phyloP scores from a whole-genome alignment of 2,113 vertebrate species.

The Cnemophilus loriae region DNA sequence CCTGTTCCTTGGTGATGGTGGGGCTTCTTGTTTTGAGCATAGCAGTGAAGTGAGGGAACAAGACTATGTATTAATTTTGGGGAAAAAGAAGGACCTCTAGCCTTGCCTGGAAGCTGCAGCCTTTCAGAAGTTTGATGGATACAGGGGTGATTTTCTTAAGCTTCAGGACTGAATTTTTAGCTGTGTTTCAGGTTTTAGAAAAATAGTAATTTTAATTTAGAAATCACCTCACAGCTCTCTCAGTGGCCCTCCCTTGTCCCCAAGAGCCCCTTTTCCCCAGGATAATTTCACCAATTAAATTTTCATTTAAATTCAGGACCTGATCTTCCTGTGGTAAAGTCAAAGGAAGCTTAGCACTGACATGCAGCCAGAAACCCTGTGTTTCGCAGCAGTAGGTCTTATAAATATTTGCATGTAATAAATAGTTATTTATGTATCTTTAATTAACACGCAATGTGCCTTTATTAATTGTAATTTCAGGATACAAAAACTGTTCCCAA shows the following conservation, averaged over 20 bases:
- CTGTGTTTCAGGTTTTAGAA: not conserved
- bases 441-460: not conserved
- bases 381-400: not conserved
- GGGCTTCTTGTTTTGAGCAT: not conserved
- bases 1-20: not conserved
- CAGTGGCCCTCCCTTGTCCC: not conserved
- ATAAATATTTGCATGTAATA: not conserved
- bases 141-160: not conserved
- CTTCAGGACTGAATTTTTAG: not conserved
- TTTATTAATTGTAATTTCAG: not conserved
- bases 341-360: not conserved
- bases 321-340: not conserved
- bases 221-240: not conserved
- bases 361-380: not conserved
- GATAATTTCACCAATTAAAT: not conserved
- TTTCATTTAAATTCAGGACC: not conserved
- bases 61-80: rapidly evolving
- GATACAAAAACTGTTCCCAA: not conserved
- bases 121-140: not conserved
- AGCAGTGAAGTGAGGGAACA: not conserved
- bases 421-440: not conserved
- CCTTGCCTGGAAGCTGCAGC: not conserved
- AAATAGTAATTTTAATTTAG: not conserved
- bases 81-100: not conserved
- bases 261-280: not conserved